Percentiles rank a stretch among this genome's conserved stretches.
These are phyloP conservation scores for Melanaphis sacchari DNA, from an alignment of 1,140 invertebrate genomes.

Conservation along the genomic window DNA sequence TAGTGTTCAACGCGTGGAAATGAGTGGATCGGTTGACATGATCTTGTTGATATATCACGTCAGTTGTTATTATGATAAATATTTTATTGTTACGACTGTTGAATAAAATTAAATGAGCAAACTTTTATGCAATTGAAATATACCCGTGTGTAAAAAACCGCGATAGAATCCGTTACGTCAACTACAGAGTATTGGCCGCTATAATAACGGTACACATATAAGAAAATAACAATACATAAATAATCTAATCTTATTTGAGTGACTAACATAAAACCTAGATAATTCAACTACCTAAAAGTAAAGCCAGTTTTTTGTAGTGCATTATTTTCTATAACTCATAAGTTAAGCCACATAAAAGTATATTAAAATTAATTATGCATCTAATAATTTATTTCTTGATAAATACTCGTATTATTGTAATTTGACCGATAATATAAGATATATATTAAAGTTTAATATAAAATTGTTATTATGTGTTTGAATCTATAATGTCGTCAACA, in stretches of 20 bases:
- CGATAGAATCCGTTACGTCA: background rate
- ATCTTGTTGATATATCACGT: slow-evolving; percentile 3
- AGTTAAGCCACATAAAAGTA: background rate
- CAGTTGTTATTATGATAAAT: slow-evolving; percentile 2
- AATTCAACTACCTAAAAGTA: background rate
- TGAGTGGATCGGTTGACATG: background rate
- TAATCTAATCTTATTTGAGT: background rate
- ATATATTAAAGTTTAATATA: no score
- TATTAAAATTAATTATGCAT: background rate
- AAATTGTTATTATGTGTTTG: no score
- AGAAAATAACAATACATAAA: background rate
- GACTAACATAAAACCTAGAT: background rate
- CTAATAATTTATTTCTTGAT: no score
- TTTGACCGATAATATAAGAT: no score
- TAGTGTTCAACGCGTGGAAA: slow-evolving; percentile 5
- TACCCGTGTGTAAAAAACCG: background rate
- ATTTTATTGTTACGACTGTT: background rate
- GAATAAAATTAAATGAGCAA: background rate
- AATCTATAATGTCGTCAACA: background rate
- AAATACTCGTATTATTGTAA: no score
- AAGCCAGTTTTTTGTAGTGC: background rate
- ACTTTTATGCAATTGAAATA: slow-evolving; percentile 7
- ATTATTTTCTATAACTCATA: background rate
- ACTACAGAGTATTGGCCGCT: slow-evolving; percentile 10
- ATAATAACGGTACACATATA: background rate